phyloP scores from a whole-genome alignment of 1,140 invertebrate species.

The Dreissena polymorpha region DNA sequence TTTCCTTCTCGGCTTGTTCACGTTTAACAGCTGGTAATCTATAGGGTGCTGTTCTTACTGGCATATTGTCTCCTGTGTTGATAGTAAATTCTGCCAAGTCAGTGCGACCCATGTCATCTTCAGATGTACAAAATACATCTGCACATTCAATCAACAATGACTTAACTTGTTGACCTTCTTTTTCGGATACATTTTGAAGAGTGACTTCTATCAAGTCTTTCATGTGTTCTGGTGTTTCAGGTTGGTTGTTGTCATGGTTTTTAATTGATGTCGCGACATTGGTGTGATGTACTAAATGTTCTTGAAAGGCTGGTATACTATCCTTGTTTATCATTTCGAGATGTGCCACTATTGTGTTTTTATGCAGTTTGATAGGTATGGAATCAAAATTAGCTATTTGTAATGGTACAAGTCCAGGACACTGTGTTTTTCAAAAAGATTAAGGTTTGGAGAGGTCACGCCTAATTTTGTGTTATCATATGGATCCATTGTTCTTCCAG shows the following conservation, averaged over 20 bases:
- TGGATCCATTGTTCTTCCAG: slow-evolving; percentile 20
- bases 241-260: neutral
- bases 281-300: neutral
- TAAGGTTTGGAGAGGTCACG: neutral
- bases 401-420: too few relatives aligned
- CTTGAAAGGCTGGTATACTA: neutral
- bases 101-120: slow-evolving; percentile 15
- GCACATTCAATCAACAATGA: slow-evolving; percentile 17
- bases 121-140: slow-evolving; percentile 23
- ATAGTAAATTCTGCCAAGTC: slow-evolving; percentile 17
- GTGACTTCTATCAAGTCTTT: neutral
- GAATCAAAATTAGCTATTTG: slow-evolving; percentile 15
- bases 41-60: neutral
- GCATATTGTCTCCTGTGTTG: slow-evolving; percentile 17
- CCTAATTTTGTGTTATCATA: neutral
- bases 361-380: neutral
- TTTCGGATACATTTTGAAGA: neutral
- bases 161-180: neutral
- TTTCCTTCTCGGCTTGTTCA: slow-evolving; percentile 20
- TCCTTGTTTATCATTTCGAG: neutral
- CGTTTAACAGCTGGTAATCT: slow-evolving; percentile 12
- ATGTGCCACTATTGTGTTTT: slow-evolving; percentile 19
- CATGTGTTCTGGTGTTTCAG: slow-evolving; percentile 10
- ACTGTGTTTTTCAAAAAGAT: neutral
- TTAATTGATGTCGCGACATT: neutral